Percentiles rank a stretch among this genome's conserved stretches.
These are phyloP conservation scores for Morpho helenor DNA, from an alignment of 2,888 invertebrate genomes.

Conservation along the genomic window DNA sequence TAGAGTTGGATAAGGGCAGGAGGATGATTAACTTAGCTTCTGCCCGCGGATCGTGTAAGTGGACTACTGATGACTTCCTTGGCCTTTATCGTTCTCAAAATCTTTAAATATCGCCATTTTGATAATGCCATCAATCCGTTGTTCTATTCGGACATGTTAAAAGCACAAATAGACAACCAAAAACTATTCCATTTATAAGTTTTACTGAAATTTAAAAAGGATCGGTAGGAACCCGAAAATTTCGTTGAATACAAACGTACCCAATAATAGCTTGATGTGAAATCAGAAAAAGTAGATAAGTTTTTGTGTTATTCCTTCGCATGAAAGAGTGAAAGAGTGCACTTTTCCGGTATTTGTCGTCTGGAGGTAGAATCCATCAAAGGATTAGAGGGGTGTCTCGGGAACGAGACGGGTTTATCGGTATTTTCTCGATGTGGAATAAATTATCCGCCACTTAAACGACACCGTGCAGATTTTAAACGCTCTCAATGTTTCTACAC, in stretches of 20 bases:
- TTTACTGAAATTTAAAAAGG: no score
- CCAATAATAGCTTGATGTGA: background rate
- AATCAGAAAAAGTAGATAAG: constrained; percentile 26
- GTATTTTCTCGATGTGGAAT: constrained; percentile 65
- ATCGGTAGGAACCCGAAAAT: no score
- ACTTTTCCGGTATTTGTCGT: constrained; percentile 58
- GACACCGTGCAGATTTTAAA: constrained; percentile 50
- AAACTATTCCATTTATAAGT: no score
- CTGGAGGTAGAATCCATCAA: constrained; percentile 68
- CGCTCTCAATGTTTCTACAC: constrained; percentile 29
- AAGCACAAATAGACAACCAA: no score
- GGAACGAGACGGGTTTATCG: constrained; percentile 58
- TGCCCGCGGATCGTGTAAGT: no score
- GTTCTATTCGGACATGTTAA: no score
- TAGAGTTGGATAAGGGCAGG: no score
- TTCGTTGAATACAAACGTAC: background rate
- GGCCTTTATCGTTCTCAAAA: no score
- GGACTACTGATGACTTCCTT: no score
- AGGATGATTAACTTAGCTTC: no score
- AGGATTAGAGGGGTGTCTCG: constrained; percentile 68
- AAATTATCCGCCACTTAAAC: constrained; percentile 69
- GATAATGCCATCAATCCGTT: no score
- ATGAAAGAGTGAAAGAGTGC: constrained; percentile 44
- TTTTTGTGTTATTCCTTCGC: constrained; percentile 49
- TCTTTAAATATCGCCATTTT: no score